Base-by-base conservation (phyloP, 2,113 vertebrate genomes). In the Sorex fumeus region DNA sequence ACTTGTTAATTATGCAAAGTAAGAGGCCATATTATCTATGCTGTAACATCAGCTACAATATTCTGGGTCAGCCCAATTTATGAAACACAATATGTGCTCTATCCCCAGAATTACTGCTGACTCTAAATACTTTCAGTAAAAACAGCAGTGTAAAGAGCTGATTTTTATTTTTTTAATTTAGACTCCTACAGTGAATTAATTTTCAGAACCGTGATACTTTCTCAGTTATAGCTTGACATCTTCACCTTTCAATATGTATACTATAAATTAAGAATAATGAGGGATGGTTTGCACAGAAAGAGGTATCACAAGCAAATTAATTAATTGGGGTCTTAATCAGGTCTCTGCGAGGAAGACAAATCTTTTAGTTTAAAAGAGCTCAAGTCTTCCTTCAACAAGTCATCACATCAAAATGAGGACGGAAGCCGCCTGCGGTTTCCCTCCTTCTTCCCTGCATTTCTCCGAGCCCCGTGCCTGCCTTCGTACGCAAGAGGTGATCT, bases 81-180 rank as follows among this genome's bases (percentile, higher is more conserved):
- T 81, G 45, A 87, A 92, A 64, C 47, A 43, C 47, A 70, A 60
- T 91, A 36, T 79, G 28, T 79, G 15, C 74, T 82, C 87, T 74
- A 83, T 8, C 84, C 45, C 34, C 87, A 88, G 88, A 96, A 86
- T 69, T 84, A 84, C 77, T 92, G 84, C 69, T 92, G 87, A 95
- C 74, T 93, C 80, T 74, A 93, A 94, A 90, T 19, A 77, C 34
- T 64, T 80, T 66, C 15, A 11, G n/a, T 71, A 75, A 90, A 60
- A 96, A 19, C 50, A 85, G 27, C 36, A 70, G 60, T 32, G 77
- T 87, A 88, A 92, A 84, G 43, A 92, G 67, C 64, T 70, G 76
- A 84, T 78, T 89, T 95, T 94, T 91, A 77, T 70, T 80, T 86
- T 94, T 93, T 79, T 84, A 57, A 57, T 87, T 92, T 89, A 88